phyloP scores from a whole-genome alignment of 2,113 vertebrate genomes.

The Coryphaenoides rupestris region DNA sequence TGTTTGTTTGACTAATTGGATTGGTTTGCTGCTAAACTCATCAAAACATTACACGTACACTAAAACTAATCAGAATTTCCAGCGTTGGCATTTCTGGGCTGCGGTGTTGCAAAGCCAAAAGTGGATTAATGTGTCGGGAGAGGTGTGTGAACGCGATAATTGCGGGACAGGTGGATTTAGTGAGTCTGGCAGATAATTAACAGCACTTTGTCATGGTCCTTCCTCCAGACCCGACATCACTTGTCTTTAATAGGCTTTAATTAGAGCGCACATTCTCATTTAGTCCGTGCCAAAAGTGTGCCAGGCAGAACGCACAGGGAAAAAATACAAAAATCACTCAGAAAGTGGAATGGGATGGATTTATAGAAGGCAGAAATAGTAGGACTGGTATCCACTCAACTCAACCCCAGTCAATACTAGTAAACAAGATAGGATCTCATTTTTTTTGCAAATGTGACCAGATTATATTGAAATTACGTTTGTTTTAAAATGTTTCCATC shows the following conservation, averaged over 20 bases:
- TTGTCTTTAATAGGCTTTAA: slow-evolving; percentile 77
- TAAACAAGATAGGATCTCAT: neutral
- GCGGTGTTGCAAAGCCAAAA: slow-evolving; percentile 35
- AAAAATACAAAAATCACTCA: slow-evolving; percentile 42
- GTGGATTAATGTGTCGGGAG: slow-evolving; percentile 59
- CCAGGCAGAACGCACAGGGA: slow-evolving; percentile 41
- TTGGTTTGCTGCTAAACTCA: slow-evolving; percentile 26
- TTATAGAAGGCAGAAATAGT: neutral
- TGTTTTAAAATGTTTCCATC: neutral
- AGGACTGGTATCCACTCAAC: neutral
- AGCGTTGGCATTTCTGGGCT: slow-evolving; percentile 51
- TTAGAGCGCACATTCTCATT: slow-evolving; percentile 72
- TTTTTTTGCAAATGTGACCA: too few species aligned
- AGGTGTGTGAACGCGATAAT: slow-evolving; percentile 52
- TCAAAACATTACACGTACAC: slow-evolving; percentile 23
- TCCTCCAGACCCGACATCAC: slow-evolving; percentile 73
- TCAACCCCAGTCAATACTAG: neutral
- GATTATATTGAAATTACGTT: neutral
- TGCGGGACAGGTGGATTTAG: slow-evolving; percentile 76
- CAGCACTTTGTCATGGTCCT: slow-evolving; percentile 77
- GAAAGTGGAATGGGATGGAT: slow-evolving; percentile 47
- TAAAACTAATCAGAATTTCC: slow-evolving; percentile 44
- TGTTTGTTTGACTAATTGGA: slow-evolving; percentile 25
- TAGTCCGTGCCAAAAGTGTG: slow-evolving; percentile 51
- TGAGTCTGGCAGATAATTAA: slow-evolving; percentile 78